A percentile compares a stretch with the other conserved stretches of the same genome.
Evolutionary conservation across 53 echinoderm and acorn worm species (phyloP).

Genomic region (Patiria pectinifera): DNA sequence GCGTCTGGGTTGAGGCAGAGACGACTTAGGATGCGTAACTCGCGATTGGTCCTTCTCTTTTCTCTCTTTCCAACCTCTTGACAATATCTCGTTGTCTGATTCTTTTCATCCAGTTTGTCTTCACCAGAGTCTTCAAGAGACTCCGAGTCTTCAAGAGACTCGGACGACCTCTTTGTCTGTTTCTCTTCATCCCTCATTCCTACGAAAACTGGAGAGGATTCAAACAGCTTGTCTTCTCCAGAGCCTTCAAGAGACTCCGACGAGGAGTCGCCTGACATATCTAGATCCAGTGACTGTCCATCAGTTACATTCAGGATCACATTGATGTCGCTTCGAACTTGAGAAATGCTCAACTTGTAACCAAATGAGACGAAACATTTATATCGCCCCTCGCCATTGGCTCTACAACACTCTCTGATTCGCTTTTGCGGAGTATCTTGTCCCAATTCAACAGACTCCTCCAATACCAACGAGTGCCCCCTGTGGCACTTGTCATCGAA

Average conservation of each 20-base stretch:
- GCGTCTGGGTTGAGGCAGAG: neutral
- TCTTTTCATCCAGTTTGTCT: neutral
- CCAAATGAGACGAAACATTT: neutral
- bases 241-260: neutral
- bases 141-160: no score
- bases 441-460: neutral
- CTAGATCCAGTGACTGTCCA: neutral
- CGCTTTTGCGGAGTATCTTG: neutral
- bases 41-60: neutral
- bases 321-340: neutral
- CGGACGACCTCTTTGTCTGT: no score
- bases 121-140: no score
- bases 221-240: neutral
- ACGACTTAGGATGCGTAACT: constrained; percentile 26
- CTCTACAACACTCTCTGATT: neutral
- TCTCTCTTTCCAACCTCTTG: neutral
- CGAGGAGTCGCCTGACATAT: neutral
- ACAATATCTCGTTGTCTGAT: neutral
- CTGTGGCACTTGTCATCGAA: neutral
- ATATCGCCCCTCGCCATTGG: neutral
- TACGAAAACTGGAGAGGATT: neutral
- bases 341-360: neutral
- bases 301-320: neutral
- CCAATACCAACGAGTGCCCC: neutral
- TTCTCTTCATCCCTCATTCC: no score